These are phyloP conservation scores for Nudaria mundana DNA, from an alignment of 2,888 invertebrate species.

Conservation along the genomic window DNA sequence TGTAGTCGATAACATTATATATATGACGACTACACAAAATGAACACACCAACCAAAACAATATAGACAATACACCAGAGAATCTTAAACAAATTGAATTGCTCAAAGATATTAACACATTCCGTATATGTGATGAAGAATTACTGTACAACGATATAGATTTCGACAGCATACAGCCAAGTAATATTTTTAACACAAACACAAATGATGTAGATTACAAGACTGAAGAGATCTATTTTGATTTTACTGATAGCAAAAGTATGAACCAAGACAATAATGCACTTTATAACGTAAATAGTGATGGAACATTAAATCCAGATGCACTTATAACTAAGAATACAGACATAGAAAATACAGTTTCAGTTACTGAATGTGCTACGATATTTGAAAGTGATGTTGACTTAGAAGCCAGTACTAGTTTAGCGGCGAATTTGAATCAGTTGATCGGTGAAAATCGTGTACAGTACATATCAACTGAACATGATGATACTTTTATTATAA, in stretches of 20 bases:
- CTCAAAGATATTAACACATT: slow-evolving; percentile 69
- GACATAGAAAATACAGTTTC: slow-evolving; percentile 44
- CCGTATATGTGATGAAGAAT: slow-evolving; percentile 65
- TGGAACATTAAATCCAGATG: slow-evolving; percentile 53
- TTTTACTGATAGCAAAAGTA: slow-evolving; percentile 51
- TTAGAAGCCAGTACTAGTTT: slow-evolving; percentile 70
- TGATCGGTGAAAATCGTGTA: slow-evolving; percentile 71
- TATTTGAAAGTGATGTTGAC: slow-evolving; percentile 74
- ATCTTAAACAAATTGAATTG: slow-evolving; percentile 67
- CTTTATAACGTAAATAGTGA: slow-evolving; percentile 57
- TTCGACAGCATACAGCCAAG: slow-evolving; percentile 66
- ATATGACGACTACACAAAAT: too few relatives aligned
- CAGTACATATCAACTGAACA: slow-evolving; percentile 74
- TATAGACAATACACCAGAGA: slow-evolving; percentile 45
- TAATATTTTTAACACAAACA: slow-evolving; percentile 60
- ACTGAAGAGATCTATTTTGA: slow-evolving; percentile 60
- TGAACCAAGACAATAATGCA: slow-evolving; percentile 68
- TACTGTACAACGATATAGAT: slow-evolving; percentile 67
- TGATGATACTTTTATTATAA: slow-evolving; percentile 74
- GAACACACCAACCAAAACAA: slow-evolving; percentile 42
- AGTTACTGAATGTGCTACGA: slow-evolving; percentile 69
- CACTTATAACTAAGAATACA: slow-evolving; percentile 33
- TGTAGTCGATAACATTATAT: slow-evolving; percentile 69
- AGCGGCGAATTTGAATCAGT: slow-evolving; percentile 70
- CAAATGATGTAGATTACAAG: slow-evolving; percentile 53